These are phyloP conservation scores for Campoplex nolae DNA, from an alignment of 2,888 invertebrate species.

Conservation along the genomic window DNA sequence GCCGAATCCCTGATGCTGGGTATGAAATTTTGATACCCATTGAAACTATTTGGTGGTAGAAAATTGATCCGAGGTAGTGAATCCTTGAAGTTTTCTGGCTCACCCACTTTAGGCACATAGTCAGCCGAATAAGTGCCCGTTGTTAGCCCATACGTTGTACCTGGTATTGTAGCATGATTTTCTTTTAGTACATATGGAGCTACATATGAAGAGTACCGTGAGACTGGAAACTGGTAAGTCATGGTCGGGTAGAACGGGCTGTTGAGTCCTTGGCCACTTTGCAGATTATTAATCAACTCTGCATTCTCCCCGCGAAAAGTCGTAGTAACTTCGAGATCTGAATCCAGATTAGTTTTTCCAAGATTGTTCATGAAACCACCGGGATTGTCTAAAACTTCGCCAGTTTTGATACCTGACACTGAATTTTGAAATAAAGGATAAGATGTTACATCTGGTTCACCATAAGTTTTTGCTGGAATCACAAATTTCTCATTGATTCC, in stretches of 20 bases:
- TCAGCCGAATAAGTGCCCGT: slow-evolving; percentile 20
- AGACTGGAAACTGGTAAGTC: slow-evolving; percentile 59
- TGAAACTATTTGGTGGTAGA: slow-evolving; percentile 20
- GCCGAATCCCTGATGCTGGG: slow-evolving; percentile 17
- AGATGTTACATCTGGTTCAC: slow-evolving; percentile 51
- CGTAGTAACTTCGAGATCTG: slow-evolving; percentile 41
- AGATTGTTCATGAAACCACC: slow-evolving; percentile 40
- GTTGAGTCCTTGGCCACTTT: slow-evolving; percentile 2
- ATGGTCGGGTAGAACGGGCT: slow-evolving; percentile 53
- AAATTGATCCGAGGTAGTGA: too few species aligned
- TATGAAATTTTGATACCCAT: slow-evolving; percentile 23
- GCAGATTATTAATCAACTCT: slow-evolving; percentile 36
- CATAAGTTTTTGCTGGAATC: slow-evolving; percentile 63
- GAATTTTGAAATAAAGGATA: slow-evolving; percentile 33
- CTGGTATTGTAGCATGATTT: slow-evolving; percentile 2
- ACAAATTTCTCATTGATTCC: slow-evolving; percentile 51
- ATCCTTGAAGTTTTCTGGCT: slow-evolving; percentile 27
- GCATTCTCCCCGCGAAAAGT: slow-evolving; percentile 34
- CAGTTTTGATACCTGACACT: slow-evolving; percentile 49
- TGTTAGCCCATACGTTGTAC: slow-evolving; percentile 37
- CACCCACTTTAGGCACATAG: slow-evolving; percentile 6
- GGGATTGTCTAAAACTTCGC: slow-evolving; percentile 61
- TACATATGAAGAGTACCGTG: slow-evolving; percentile 11
- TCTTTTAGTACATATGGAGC: slow-evolving; percentile 45
- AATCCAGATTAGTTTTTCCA: slow-evolving; percentile 50